phyloP scores from a whole-genome alignment of 1,140 invertebrate species.

The Drosophila virilis region DNA sequence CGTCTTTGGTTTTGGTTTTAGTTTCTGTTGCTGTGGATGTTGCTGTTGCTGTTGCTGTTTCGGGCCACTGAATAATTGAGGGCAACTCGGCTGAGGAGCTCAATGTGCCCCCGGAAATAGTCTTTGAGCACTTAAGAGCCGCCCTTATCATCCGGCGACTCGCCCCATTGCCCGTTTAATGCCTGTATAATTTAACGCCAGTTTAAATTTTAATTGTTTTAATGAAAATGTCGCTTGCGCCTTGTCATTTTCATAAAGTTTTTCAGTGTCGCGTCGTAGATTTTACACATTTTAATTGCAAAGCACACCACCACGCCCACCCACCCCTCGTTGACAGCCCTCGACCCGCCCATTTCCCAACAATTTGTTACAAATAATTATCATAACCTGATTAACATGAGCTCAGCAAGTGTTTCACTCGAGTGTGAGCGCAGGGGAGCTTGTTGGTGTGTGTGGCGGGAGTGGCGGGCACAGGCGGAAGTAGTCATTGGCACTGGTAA shows the following conservation, averaged over 20 bases:
- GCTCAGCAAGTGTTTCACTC: conserved; percentile 54
- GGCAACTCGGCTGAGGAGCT: conserved; percentile 4
- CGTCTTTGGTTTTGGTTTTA: not conserved
- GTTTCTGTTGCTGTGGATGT: conserved; percentile 15
- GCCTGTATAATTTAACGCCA: conserved; percentile 84
- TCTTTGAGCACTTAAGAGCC: conserved; percentile 22
- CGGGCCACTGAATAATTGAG: conserved; percentile 72
- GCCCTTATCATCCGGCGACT: conserved; percentile 31
- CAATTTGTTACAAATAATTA: conserved; percentile 84
- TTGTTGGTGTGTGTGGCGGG: not conserved
- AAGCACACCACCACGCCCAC: not conserved
- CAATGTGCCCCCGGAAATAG: conserved; percentile 2
- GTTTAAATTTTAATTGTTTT: conserved; percentile 84
- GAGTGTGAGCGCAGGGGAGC: not conserved
- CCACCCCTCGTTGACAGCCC: conserved; percentile 8
- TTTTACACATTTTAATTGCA: conserved; percentile 79
- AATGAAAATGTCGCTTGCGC: conserved; percentile 80
- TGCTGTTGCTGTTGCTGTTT: conserved; percentile 20
- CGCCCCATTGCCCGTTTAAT: conserved; percentile 65
- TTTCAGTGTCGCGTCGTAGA: conserved; percentile 64
- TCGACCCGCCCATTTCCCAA: conserved; percentile 32
- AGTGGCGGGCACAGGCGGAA: conserved; percentile 21
- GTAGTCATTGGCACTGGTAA: conserved; percentile 39
- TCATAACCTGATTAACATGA: conserved; percentile 84
- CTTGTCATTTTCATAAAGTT: conserved; percentile 80